These are phyloP conservation scores for Genyomyrus donnyi DNA, from an alignment of 2,113 vertebrate species.

Conservation along the genomic window DNA sequence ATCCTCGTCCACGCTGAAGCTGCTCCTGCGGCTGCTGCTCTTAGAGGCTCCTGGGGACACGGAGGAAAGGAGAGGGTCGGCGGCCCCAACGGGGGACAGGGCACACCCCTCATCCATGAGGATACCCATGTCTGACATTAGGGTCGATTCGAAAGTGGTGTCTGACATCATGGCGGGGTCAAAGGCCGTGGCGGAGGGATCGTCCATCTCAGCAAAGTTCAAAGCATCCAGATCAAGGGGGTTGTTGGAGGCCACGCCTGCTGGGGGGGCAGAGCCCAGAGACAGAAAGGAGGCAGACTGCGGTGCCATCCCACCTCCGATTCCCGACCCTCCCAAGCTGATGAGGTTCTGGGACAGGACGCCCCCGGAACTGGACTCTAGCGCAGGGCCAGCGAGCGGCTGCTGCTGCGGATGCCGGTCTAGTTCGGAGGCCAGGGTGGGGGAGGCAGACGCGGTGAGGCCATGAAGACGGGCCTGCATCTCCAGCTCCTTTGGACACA, in stretches of 20 bases:
- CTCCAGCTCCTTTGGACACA: constrained; percentile 71
- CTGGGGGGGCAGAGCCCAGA: constrained; percentile 40
- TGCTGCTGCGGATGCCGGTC: constrained; percentile 20
- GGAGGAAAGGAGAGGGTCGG: constrained; percentile 71
- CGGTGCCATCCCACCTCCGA: neutral
- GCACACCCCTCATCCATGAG: constrained; percentile 71
- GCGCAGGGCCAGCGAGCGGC: neutral
- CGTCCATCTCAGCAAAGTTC: constrained; percentile 66
- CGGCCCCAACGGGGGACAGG: constrained; percentile 53
- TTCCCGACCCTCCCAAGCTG: constrained; percentile 16
- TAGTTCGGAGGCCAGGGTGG: constrained; percentile 25
- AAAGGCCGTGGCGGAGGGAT: constrained; percentile 50
- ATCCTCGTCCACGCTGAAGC: constrained; percentile 83
- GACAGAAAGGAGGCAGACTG: constrained; percentile 37
- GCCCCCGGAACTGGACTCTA: constrained; percentile 21
- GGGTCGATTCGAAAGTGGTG: constrained; percentile 13
- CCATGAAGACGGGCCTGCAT: constrained; percentile 72
- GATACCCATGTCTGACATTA: constrained; percentile 56
- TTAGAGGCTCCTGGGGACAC: constrained; percentile 72
- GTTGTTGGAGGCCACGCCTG: constrained; percentile 33
- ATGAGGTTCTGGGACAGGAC: constrained; percentile 33
- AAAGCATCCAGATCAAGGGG: constrained; percentile 63
- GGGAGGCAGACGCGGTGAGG: constrained; percentile 42
- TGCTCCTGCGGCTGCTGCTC: constrained; percentile 73
- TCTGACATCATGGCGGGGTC: constrained; percentile 48